Conservation (phyloP, 2,113 vertebrate species). For the Nibea albiflora region DNA sequence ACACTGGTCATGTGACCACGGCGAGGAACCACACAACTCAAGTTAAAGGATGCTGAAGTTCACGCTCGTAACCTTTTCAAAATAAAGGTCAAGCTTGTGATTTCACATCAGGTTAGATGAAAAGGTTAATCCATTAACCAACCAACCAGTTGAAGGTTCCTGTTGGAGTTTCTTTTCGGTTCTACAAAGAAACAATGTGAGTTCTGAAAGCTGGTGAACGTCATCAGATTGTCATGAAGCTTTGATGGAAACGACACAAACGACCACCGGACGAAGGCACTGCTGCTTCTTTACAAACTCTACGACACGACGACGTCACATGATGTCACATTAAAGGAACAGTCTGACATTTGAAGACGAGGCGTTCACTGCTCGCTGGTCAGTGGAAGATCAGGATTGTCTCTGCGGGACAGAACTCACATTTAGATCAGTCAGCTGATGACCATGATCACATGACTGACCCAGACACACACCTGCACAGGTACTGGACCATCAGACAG, state of each 20-base stretch:
- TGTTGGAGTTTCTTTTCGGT: no score
- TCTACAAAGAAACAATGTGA: no score
- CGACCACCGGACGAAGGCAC: background rate
- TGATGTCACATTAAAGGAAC: background rate
- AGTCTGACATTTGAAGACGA: background rate
- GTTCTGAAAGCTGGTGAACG: no score
- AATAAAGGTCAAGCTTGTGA: background rate
- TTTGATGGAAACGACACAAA: constrained; percentile 7
- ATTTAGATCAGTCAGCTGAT: background rate
- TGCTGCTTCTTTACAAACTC: background rate
- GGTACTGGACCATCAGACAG: constrained; percentile 28
- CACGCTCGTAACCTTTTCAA: background rate
- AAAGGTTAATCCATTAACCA: no score
- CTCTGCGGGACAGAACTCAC: background rate
- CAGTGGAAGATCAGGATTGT: constrained; percentile 31
- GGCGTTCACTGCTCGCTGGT: constrained; percentile 22
- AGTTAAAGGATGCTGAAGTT: background rate
- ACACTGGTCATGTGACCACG: constrained; percentile 26
- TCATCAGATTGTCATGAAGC: constrained; percentile 33
- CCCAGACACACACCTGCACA: constrained; percentile 48
- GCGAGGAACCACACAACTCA: background rate
- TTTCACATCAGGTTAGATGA: no score
- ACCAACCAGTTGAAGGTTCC: no score
- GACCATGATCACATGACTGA: constrained; percentile 35
- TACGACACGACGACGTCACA: background rate